Evolutionary conservation across 2,888 invertebrate genomes (phyloP).

Genomic region (Amblyteles armatorius): DNA sequence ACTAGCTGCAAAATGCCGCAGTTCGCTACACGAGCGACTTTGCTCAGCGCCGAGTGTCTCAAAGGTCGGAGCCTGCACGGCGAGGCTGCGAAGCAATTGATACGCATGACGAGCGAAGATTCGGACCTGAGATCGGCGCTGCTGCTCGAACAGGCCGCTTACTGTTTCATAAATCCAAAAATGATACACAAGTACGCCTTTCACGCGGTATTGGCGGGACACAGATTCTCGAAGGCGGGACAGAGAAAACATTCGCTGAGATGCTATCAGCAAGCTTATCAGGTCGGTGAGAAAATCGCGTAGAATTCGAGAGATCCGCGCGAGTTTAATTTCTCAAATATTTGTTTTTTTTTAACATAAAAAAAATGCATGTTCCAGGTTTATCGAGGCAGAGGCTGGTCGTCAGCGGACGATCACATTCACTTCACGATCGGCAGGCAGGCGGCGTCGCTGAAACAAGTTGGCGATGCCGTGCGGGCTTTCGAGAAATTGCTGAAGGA

Average conservation of each 20-base stretch:
- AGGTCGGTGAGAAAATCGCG: conserved; percentile 85
- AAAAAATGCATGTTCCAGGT: conserved; percentile 85
- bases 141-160: conserved; percentile 97
- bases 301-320: not conserved
- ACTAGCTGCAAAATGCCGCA: conserved; percentile 96
- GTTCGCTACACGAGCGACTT: conserved; percentile 96
- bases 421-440: conserved; percentile 97
- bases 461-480: conserved; percentile 90
- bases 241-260: conserved; percentile 96
- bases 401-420: conserved; percentile 97
- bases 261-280: conserved; percentile 96
- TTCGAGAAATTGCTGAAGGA: conserved; percentile 92
- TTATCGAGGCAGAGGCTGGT: conserved; percentile 93
- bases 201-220: conserved; percentile 98
- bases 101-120: conserved; percentile 98
- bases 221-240: conserved; percentile 96
- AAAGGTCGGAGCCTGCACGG: conserved; percentile 91
- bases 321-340: conserved; percentile 4
- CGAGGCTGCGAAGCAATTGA: conserved; percentile 97
- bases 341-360: not conserved
- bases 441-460: conserved; percentile 92
- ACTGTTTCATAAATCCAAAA: conserved; percentile 92
- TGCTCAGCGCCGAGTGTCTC: conserved; percentile 95
- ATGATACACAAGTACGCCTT: conserved; percentile 98
- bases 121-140: conserved; percentile 98